Base-by-base conservation (phyloP, 2,797 vertebrate species). In the Babyrousa celebensis region DNA sequence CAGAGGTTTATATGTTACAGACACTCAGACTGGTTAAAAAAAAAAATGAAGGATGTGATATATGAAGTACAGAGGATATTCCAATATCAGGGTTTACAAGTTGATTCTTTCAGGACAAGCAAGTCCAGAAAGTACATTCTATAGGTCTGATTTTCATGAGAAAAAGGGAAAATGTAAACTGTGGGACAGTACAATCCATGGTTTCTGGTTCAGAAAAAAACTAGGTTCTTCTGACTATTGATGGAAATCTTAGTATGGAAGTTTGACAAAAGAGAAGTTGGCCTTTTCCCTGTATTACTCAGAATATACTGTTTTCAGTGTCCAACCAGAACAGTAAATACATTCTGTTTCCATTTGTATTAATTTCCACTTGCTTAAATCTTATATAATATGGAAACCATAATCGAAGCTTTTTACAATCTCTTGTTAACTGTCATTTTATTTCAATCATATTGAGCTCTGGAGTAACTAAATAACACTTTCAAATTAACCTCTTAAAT, bases 401-500 rank as follows among this genome's bases (percentile, higher is more conserved):
- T 79, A 80, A 58, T 80, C 18, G 2, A 94, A 85, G 15, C 12
- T 79, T 77, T 85, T 67, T 21, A 65, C 65, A 86, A 86, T 36
- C 17, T 32, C 36, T 87, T 80, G 48, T 74, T 25, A 88, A 85
- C 62, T 63, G 75, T 62, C 29, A 36, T 78, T 79, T 93, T 43
- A n/a, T 16, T 52, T 89, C 25, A 82, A 1, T 62, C 48, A 67
- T n/a, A 36, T 29, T 2, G 32, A 80, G 60, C 40, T 80, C 12
- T 62, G 5, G 52, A 91, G 21, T 75, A 91, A 92, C n/a, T 65
- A 83, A 85, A 70, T 62, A 87, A 70, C 17, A 14, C n/a, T 72
- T 48, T 72, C 43, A 82, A 94, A 75, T 75, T 60, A 88, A 75
- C 8, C 63, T 95, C 65, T 96, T 60, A 91, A 85, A 68, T 68